These are phyloP conservation scores for Hesperophylax magnus DNA, from an alignment of 1,140 invertebrate genomes.

Conservation along the genomic window DNA sequence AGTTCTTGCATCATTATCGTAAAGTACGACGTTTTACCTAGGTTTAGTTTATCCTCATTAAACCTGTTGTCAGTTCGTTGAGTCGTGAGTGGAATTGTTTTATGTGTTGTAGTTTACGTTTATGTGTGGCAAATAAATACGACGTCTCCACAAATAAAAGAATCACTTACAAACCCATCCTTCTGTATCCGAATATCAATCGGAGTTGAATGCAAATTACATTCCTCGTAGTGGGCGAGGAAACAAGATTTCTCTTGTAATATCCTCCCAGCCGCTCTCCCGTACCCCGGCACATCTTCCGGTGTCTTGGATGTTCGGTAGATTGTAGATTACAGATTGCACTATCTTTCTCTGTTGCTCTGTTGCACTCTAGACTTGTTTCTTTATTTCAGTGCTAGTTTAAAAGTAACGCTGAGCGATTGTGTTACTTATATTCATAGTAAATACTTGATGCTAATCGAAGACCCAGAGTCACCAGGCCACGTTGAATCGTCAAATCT, in stretches of 20 bases:
- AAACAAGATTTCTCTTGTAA: constrained; percentile 31
- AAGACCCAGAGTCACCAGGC: too few relatives aligned
- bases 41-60: too few relatives aligned
- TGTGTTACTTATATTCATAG: too few relatives aligned
- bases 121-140: constrained; percentile 11
- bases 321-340: too few relatives aligned
- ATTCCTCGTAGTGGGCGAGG: constrained; percentile 23
- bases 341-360: too few relatives aligned
- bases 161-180: constrained; percentile 26
- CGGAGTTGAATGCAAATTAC: constrained; percentile 32
- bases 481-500: too few relatives aligned
- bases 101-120: neutral
- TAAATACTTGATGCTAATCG: too few relatives aligned
- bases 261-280: neutral
- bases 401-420: too few relatives aligned
- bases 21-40: too few relatives aligned
- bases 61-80: neutral
- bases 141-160: constrained; percentile 38
- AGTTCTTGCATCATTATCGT: too few relatives aligned
- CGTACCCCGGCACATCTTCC: neutral
- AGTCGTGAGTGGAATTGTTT: constrained; percentile 5
- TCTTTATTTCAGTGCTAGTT: too few relatives aligned
- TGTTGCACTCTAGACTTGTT: too few relatives aligned
- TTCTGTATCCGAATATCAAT: constrained; percentile 23
- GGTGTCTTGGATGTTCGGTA: neutral